Percentiles rank a stretch among this genome's conserved stretches.
Conservation (phyloP, 2,888 invertebrate genomes). For the Apocheima hispidaria region DNA sequence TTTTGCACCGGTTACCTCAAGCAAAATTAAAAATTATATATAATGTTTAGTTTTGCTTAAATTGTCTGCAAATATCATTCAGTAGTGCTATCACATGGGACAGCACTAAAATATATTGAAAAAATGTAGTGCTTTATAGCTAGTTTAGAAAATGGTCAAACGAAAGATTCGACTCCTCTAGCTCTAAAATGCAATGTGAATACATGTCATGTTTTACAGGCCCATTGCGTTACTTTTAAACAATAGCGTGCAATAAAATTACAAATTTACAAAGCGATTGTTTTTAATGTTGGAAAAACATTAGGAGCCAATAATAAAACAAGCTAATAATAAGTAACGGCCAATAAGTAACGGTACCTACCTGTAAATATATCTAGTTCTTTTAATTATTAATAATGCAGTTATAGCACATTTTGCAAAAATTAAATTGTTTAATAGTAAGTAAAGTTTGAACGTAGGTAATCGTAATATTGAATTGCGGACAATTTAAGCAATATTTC, state of each 20-base stretch:
- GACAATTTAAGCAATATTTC: constrained; percentile 22
- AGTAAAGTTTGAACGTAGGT: background rate
- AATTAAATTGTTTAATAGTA: background rate
- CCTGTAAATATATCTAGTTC: too few species aligned
- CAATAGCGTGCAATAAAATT: constrained; percentile 15
- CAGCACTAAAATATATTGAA: too few species aligned
- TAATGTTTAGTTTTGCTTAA: too few species aligned
- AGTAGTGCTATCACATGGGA: too few species aligned
- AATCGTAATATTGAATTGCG: background rate
- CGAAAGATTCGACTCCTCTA: too few species aligned
- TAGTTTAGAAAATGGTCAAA: too few species aligned
- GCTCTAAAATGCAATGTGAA: background rate
- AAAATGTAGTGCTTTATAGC: too few species aligned
- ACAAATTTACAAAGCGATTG: background rate
- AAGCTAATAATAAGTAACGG: background rate
- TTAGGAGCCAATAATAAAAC: background rate
- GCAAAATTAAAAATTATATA: too few species aligned
- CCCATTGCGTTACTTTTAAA: constrained; percentile 17
- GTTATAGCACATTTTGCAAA: background rate
- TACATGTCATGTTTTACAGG: background rate
- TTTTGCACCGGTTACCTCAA: too few species aligned
- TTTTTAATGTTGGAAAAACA: constrained; percentile 9
- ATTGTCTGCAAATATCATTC: too few species aligned
- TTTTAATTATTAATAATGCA: too few species aligned
- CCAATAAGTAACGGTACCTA: background rate